Percentiles rank a stretch among this genome's conserved stretches.
These are phyloP conservation scores for Zingel zingel DNA, from an alignment of 2,113 vertebrate species.

Conservation along the genomic window DNA sequence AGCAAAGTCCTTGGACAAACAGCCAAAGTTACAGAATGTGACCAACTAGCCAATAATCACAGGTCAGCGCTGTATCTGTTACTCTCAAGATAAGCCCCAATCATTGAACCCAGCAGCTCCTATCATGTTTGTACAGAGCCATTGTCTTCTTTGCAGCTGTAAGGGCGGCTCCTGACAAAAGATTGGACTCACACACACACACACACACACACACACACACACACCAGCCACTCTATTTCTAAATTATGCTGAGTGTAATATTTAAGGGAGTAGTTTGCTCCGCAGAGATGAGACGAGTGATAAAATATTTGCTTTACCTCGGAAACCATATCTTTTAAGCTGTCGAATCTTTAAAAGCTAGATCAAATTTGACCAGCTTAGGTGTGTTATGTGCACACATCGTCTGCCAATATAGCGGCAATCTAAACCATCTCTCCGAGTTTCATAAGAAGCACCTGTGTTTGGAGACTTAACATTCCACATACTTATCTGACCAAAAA, in stretches of 20 bases:
- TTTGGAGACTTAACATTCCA: constrained; percentile 85
- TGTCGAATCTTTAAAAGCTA: constrained; percentile 69
- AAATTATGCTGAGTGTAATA: constrained; percentile 52
- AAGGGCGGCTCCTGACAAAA: constrained; percentile 17
- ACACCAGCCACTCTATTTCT: constrained; percentile 7
- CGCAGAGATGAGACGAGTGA: constrained; percentile 50
- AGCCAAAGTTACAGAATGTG: constrained; percentile 41
- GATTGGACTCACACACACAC: constrained; percentile 7
- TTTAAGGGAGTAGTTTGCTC: constrained; percentile 54
- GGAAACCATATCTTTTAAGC: constrained; percentile 67
- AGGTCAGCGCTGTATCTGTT: constrained; percentile 23
- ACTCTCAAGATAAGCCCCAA: constrained; percentile 33
- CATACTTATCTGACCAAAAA: constrained; percentile 79
- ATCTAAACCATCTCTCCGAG: constrained; percentile 76
- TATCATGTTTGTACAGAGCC: constrained; percentile 53
- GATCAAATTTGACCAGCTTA: constrained; percentile 77
- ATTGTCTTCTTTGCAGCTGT: constrained; percentile 28
- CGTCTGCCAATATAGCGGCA: constrained; percentile 79
- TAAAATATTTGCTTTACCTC: constrained; percentile 69
- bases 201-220: constrained; percentile 9
- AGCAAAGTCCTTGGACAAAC: constrained; percentile 34
- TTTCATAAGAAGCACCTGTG: constrained; percentile 87
- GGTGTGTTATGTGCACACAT: constrained; percentile 74
- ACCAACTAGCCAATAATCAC: constrained; percentile 41
- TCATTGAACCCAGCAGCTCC: constrained; percentile 30